Evolutionary conservation across 1,140 invertebrate species (phyloP).

Genomic region (Philaenus spumarius): DNA sequence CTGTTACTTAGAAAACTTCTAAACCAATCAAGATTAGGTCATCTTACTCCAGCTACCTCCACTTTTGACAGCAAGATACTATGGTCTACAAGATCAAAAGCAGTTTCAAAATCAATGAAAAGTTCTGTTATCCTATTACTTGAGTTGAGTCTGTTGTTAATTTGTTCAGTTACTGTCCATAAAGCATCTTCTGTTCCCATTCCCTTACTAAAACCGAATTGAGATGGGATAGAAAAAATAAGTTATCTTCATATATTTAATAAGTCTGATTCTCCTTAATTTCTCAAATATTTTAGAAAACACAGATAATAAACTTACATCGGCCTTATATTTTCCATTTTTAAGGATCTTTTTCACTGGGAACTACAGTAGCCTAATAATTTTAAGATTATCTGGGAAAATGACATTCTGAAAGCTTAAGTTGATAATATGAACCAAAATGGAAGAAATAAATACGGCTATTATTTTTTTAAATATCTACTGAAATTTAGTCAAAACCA

Average conservation of each 20-base stretch:
- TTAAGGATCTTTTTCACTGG: slow-evolving; percentile 1
- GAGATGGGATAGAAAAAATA: slow-evolving; percentile 6
- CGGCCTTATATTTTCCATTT: slow-evolving; percentile 9
- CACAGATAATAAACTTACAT: slow-evolving; percentile 14
- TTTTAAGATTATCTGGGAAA: slow-evolving; percentile 11
- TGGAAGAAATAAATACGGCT: neutral
- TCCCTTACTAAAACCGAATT: slow-evolving; percentile 17
- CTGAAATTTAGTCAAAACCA: slow-evolving; percentile 6
- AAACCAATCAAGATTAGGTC: slow-evolving; percentile 8
- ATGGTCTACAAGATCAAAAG: slow-evolving; percentile 10
- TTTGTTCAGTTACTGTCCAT: slow-evolving; percentile 1
- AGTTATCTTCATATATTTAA: slow-evolving; percentile 9
- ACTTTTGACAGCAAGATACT: slow-evolving; percentile 13
- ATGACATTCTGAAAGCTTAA: neutral
- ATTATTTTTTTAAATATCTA: neutral
- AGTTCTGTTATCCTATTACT: slow-evolving; percentile 8
- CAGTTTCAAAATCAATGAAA: slow-evolving; percentile 10
- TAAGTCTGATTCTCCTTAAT: no score
- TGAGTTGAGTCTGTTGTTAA: slow-evolving; percentile 13
- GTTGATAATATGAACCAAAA: slow-evolving; percentile 8
- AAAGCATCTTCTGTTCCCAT: slow-evolving; percentile 12
- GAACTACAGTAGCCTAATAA: neutral
- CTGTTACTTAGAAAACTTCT: slow-evolving; percentile 8
- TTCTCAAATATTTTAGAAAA: slow-evolving; percentile 18
- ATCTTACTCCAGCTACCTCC: slow-evolving; percentile 8